A percentile compares a stretch with the other conserved stretches of the same genome.
Evolutionary conservation across 2,797 vertebrate genomes (phyloP).

Genomic region (Enteromius thamalakanensis): DNA sequence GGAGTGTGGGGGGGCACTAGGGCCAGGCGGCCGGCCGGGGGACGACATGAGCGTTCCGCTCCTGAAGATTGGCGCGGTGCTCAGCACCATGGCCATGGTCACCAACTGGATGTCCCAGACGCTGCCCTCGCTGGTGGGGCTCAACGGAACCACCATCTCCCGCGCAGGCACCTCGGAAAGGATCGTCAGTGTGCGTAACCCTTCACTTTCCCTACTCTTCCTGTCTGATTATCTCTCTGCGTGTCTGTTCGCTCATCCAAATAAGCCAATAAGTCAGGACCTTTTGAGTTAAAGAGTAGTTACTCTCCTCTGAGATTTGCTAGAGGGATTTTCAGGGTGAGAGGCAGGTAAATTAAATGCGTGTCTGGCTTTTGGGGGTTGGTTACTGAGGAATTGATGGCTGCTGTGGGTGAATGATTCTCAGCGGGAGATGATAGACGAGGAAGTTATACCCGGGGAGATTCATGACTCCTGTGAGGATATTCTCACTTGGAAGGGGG

Average conservation of each 20-base stretch:
- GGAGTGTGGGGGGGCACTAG: constrained; percentile 60
- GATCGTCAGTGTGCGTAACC: constrained; percentile 88
- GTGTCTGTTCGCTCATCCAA: constrained; percentile 34
- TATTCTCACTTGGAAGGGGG: constrained; percentile 30
- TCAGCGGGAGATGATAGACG: constrained; percentile 46
- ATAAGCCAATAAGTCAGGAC: constrained; percentile 23
- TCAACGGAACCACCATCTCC: constrained; percentile 87
- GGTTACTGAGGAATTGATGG: constrained; percentile 36
- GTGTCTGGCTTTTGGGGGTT: constrained; percentile 25
- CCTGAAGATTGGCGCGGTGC: constrained; percentile 94
- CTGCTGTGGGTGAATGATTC: constrained; percentile 45
- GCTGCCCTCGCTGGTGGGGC: constrained; percentile 89
- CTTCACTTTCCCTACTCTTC: constrained; percentile 36
- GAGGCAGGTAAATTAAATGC: constrained; percentile 39
- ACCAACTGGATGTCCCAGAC: constrained; percentile 99
- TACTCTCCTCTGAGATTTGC: constrained; percentile 17
- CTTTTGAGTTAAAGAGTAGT: constrained; percentile 25
- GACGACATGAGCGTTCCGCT: constrained; percentile 88
- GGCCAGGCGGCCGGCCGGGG: constrained; percentile 69
- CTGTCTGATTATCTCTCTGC: constrained; percentile 37
- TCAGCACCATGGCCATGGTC: constrained; percentile 98
- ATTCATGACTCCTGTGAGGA: constrained; percentile 33
- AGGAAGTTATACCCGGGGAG: constrained; percentile 16
- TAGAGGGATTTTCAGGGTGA: constrained; percentile 30
- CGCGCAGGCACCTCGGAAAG: constrained; percentile 88